These are phyloP conservation scores for Liodrosophila aerea DNA, from an alignment of 2,888 invertebrate species.

Conservation along the genomic window DNA sequence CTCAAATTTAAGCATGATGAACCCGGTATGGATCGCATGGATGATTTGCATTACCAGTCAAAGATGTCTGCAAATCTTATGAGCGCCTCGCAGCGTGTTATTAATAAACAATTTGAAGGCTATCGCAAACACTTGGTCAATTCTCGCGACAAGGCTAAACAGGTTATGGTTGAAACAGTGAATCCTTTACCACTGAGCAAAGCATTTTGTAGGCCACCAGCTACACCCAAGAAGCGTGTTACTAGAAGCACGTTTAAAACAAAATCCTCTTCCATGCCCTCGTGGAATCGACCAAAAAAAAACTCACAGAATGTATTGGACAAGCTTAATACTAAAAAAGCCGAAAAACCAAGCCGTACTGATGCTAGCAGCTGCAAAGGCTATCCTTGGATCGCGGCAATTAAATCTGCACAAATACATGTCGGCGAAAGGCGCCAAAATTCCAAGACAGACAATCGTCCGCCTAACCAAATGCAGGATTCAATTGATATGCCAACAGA, in stretches of 20 bases:
- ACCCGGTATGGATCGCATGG: slow-evolving; percentile 25
- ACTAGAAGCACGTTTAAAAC: too few species aligned
- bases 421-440: slow-evolving; percentile 25
- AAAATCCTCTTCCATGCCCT: not conserved
- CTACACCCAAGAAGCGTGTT: not conserved
- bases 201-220: not conserved
- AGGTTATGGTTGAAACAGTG: slow-evolving; percentile 1
- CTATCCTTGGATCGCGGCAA: not conserved
- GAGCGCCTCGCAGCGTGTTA: slow-evolving; percentile 59
- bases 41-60: slow-evolving; percentile 16
- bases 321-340: too few species aligned
- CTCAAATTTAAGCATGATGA: not conserved
- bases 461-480: too few species aligned
- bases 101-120: slow-evolving; percentile 27
- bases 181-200: slow-evolving; percentile 20
- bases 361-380: too few species aligned
- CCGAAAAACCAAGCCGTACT: too few species aligned
- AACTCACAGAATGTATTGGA: too few species aligned
- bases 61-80: slow-evolving; percentile 9
- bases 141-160: not conserved
- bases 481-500: too few species aligned
- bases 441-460: not conserved
- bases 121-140: not conserved
- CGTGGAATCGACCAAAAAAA: slow-evolving; percentile 7
- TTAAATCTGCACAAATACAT: not conserved